Base-by-base conservation (phyloP, 2,888 invertebrate species). In the Tillus elongatus region DNA sequence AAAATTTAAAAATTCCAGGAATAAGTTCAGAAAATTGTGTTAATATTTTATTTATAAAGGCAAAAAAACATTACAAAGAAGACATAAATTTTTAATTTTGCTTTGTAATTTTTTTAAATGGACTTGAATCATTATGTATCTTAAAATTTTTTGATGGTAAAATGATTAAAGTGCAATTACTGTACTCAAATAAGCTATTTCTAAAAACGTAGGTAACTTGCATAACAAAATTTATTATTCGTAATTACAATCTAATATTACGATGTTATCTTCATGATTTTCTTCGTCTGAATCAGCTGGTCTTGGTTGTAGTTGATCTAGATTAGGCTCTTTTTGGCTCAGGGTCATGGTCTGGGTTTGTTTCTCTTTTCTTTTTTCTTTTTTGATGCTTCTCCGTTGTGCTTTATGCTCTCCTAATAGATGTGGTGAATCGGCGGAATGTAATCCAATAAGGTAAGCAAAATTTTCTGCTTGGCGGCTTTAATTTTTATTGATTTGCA, bases 351-450 rank as follows among this genome's bases (percentile, higher is more conserved):
- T 6, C 6, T 29, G 30, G 8, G 6, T 8, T n/a, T 29, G 8
- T 4, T 6, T 19, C 6, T n/a, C 6, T 19, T 19, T 19, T n/a
- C 6, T n/a, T 19, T n/a, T 8, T 19, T 19, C n/a, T n/a, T n/a
- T n/a, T n/a, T n/a, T n/a, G n/a, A n/a, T n/a, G n/a, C n/a, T n/a
- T 33, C 16, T 15, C 19, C 16, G 9, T 16, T 14, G 12, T 35
- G 29, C 28, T 35, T 30, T 13, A 35, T n/a, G 12, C 30, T 12
- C 15, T 30, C 12, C 31, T 35, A 35, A 35, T 16, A 33, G n/a
- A 9, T 13, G 13, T 33, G 33, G 16, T 33, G 10, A 10, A 16
- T 13, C 9, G 33, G 19, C 16, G 33, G 33, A 13, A 33, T 33
- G 13, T 19, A 33, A 10, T 33, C 33, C 10, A 33, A 13, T 9